Evolutionary conservation across 1,140 invertebrate genomes (phyloP), one percentile per base, ranked within the genome.

Genomic region (Papilio polyxenes): DNA sequence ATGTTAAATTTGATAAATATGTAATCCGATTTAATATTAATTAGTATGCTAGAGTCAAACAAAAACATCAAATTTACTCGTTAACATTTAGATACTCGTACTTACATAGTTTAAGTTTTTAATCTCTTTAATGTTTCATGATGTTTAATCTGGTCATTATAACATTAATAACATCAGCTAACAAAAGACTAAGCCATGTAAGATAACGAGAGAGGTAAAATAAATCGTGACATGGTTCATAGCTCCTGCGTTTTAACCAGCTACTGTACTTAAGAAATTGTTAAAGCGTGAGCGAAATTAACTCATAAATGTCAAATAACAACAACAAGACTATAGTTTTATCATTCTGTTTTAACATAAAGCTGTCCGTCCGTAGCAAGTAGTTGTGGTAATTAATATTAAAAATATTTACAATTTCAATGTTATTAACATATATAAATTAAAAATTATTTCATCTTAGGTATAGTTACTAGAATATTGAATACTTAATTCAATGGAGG

Each of bases 191-290:
- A 13, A 65, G 59, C 56, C 56, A 79, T 79, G 31, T 20, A 65
- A 80, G 78, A 80, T 80, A 80, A 65, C 78, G 59, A 13, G 15
- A 62, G 53, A 59, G 40, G 44, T 17, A n/a, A 80, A 80, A 80
- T 80, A 80, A 80, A 69, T 80, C 78, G 78, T 80, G 78, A 80
- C 78, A 65, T 20, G 59, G 78, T 53, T 48, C 78, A 80, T 65
- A 80, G 78, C 78, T 80, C 31, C 78, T 80, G 59, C 37, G 40
- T 80, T 80, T 62, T 11, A 80, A 80, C 59, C 37, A 65, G 78
- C 78, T 80, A 80, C 78, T 80, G 78, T 65, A 65, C n/a, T 80
- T 65, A 31, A 49, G 78, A 80, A 78, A 53, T 59, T 56, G 76
- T 78, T 37, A 37, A 59, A 65, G 31, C 78, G 78, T 62, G 78